Evolutionary conservation across 2,113 vertebrate species (phyloP).

Genomic region (Rhodinocichla rosea): DNA sequence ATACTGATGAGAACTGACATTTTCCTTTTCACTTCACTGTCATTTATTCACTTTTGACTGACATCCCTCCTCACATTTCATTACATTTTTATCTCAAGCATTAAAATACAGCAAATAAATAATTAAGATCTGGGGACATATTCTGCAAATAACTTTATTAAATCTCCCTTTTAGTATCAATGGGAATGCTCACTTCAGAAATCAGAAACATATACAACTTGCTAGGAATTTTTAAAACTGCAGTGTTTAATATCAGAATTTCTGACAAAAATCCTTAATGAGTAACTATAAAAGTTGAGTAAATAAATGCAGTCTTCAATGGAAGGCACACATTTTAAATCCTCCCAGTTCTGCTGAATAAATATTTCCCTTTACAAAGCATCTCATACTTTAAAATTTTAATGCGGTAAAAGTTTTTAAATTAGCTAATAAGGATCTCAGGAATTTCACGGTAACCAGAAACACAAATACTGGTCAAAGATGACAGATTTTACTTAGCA

Average conservation of each 20-base stretch:
- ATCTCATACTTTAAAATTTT: constrained; percentile 12
- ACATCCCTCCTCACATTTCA: background rate
- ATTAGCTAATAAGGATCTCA: constrained; percentile 56
- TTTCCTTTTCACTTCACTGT: background rate
- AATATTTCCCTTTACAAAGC: constrained; percentile 17
- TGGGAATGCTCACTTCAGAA: background rate
- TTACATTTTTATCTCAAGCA: background rate
- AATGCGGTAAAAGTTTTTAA: constrained; percentile 33
- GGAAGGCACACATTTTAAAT: background rate
- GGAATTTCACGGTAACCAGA: constrained; percentile 56
- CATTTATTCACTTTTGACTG: background rate
- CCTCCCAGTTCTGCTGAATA: background rate
- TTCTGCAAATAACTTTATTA: background rate
- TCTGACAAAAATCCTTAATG: background rate
- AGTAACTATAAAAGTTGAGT: background rate
- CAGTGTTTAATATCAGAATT: background rate
- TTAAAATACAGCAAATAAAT: background rate
- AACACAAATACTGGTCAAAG: constrained; percentile 48
- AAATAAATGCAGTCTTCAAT: background rate
- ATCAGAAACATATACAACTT: background rate
- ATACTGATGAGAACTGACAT: background rate
- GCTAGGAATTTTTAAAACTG: background rate
- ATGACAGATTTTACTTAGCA: constrained; percentile 40
- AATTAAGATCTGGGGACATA: background rate
- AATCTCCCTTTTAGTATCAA: background rate